Evolutionary conservation across 1,140 invertebrate species (phyloP), one percentile per base, ranked within the genome.

Genomic region (Papilio helenus): DNA sequence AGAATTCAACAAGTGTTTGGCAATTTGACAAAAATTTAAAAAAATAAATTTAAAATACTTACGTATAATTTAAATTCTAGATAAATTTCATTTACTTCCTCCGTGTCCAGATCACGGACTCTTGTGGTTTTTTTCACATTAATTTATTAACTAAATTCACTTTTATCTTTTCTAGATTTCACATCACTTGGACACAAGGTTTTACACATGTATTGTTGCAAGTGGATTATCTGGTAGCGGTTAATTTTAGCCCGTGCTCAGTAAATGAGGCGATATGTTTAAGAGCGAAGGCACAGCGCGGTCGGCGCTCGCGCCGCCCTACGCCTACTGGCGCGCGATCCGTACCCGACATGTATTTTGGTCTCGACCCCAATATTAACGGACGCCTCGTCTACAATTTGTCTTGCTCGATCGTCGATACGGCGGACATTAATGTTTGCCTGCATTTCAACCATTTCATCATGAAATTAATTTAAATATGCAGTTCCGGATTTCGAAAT

Each of bases 311-410:
- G 88, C 90, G 93, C 93, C 91, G 93, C 89, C 87, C 89, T 86
- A 86, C 90, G 88, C 90, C 91, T 92, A 93, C 90, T 93, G 92
- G 84, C 88, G 89, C 85, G 84, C 86, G 85, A 83, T 82, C 81
- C 81, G 84, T 81, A 84, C 84, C 86, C 89, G 88, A 85, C 86
- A 91, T 92, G 89, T 93, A 94, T 93, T 94, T 93, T 92, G 81
- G 91, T 92, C 90, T 86, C 92, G 91, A 92, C 92, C 93, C 89
- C 92, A 92, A 92, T 93, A 90, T 89, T 82, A 89, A 82, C 89
- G 88, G 88, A 80, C 90, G 92, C 87, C 89, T 90, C 86, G 90
- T 93, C 89, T 91, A 92, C 92, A 87, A 94, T 94, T 91, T 93
- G 91, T 94, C 92, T 93, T 92, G 82, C 81, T 87, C 87, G 84